phyloP scores from a whole-genome alignment of 2,113 vertebrate genomes.

The Anhinga anhinga region DNA sequence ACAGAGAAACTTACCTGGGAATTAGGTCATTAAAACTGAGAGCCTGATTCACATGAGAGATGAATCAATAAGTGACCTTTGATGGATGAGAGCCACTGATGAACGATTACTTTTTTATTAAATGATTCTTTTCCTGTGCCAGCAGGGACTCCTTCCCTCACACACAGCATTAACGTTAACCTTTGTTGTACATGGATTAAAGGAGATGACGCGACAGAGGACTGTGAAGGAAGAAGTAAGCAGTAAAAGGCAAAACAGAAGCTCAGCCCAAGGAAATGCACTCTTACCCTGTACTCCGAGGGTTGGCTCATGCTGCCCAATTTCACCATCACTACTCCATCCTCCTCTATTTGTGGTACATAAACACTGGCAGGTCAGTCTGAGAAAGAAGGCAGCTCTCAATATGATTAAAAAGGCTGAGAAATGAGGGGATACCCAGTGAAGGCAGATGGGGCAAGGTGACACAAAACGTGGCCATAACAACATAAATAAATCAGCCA shows the following conservation, averaged over 20 bases:
- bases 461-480: neutral
- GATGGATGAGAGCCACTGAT: conserved; percentile 16
- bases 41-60: conserved; percentile 11
- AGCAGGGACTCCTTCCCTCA: conserved; percentile 18
- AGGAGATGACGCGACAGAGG: neutral
- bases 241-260: neutral
- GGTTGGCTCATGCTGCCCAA: neutral
- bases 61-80: conserved; percentile 48
- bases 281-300: neutral
- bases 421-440: neutral
- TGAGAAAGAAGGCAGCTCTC: neutral
- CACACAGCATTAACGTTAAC: conserved; percentile 39
- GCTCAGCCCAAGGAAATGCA: neutral
- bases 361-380: neutral
- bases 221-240: neutral
- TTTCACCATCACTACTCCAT: neutral
- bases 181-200: conserved; percentile 34
- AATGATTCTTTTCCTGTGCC: conserved; percentile 29
- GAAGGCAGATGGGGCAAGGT: neutral
- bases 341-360: neutral
- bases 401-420: neutral
- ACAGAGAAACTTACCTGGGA: conserved; percentile 43
- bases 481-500: neutral
- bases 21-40: conserved; percentile 57
- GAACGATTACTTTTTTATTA: conserved; percentile 61